These are phyloP conservation scores for Metridium senile DNA, from an alignment of 92 coral and sea anemone genomes.

Conservation along the genomic window DNA sequence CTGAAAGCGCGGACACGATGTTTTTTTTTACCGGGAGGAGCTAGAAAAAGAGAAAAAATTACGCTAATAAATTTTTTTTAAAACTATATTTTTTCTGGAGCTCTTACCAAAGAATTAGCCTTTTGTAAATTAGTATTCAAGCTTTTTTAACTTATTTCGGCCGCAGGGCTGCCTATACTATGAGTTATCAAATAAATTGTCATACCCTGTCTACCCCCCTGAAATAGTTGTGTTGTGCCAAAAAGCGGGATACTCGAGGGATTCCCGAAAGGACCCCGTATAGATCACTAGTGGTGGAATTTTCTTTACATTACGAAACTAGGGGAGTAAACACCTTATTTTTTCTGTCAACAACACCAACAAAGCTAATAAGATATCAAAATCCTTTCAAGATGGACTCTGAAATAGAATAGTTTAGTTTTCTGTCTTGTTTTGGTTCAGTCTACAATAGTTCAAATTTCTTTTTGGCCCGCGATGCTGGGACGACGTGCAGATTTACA, in stretches of 20 bases:
- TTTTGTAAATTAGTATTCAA: too few relatives aligned
- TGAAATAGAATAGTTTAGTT: not conserved
- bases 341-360: conserved; percentile 16
- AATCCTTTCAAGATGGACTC: not conserved
- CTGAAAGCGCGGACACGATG: too few relatives aligned
- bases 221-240: not conserved
- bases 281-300: not conserved
- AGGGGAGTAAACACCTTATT: conserved; percentile 18
- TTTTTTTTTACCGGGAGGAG: too few relatives aligned
- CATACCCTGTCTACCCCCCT: too few relatives aligned
- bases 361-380: conserved; percentile 1
- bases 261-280: not conserved
- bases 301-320: conserved; percentile 9
- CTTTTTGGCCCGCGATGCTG: not conserved
- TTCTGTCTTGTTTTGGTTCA: not conserved
- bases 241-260: conserved; percentile 18
- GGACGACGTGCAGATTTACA: not conserved
- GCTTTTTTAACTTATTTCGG: too few relatives aligned
- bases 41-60: too few relatives aligned
- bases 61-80: too few relatives aligned
- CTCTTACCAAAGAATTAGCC: too few relatives aligned
- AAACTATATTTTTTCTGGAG: too few relatives aligned
- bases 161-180: too few relatives aligned
- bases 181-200: not conserved
- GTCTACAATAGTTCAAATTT: not conserved